Evolutionary conservation across 2,113 vertebrate species (phyloP).

Genomic region (Myxocyprinus asiaticus): DNA sequence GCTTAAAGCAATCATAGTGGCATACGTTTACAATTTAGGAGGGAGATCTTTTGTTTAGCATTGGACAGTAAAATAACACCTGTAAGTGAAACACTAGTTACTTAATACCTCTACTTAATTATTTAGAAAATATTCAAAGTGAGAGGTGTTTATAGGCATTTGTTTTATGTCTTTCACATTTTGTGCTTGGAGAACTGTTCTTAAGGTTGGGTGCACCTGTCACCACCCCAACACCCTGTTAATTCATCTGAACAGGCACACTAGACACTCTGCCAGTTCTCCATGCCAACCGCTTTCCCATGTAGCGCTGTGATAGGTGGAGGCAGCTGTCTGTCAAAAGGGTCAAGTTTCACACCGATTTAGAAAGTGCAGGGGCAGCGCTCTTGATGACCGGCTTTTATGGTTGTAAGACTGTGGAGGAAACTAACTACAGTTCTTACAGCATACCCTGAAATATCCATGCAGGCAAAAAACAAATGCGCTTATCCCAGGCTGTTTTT

Average conservation of each 20-base stretch:
- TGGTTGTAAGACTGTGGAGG: slow-evolving; percentile 63
- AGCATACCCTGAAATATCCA: slow-evolving; percentile 42
- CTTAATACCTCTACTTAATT: no score
- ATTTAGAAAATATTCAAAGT: background rate
- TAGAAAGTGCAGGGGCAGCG: slow-evolving; percentile 74
- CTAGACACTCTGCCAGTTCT: slow-evolving; percentile 41
- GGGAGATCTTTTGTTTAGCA: no score
- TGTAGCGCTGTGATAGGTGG: slow-evolving; percentile 59
- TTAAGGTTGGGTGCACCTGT: slow-evolving; percentile 37
- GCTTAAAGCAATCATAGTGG: no score
- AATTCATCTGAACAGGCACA: slow-evolving; percentile 36
- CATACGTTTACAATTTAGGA: no score
- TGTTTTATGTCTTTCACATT: no score
- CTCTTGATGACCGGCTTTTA: slow-evolving; percentile 71
- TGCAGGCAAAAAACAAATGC: background rate
- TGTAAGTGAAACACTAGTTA: no score
- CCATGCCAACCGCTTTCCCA: slow-evolving; percentile 38
- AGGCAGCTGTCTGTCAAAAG: slow-evolving; percentile 65
- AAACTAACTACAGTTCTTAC: slow-evolving; percentile 33
- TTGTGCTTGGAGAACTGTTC: background rate
- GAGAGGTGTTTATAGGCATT: no score
- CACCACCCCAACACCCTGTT: slow-evolving; percentile 46
- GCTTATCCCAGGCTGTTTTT: background rate
- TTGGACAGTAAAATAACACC: no score
- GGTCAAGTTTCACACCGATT: slow-evolving; percentile 76